These are phyloP conservation scores for Andinoacara biseriatus DNA, from an alignment of 2,113 vertebrate species.

Conservation along the genomic window DNA sequence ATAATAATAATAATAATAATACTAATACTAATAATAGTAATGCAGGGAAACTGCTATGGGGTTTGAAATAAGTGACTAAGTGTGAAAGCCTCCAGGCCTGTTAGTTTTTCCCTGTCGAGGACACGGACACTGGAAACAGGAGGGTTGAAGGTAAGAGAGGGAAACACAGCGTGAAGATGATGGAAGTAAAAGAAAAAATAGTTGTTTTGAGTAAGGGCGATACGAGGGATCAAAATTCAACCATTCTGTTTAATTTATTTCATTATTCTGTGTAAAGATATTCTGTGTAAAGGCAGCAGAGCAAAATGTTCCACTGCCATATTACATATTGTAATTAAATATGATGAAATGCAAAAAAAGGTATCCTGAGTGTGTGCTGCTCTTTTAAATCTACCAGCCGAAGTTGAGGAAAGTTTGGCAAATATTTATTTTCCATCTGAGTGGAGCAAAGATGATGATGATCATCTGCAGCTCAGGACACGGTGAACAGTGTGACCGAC, in stretches of 20 bases:
- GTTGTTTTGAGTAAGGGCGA: background rate
- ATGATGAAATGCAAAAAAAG: background rate
- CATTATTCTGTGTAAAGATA: slow-evolving; percentile 10
- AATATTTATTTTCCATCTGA: background rate
- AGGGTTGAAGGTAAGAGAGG: background rate
- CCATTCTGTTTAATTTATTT: slow-evolving; percentile 32
- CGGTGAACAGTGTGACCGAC: too few species aligned
- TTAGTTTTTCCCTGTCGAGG: background rate
- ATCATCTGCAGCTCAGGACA: background rate
- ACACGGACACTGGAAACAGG: background rate
- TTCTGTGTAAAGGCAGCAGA: background rate
- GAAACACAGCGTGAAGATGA: background rate
- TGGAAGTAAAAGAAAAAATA: background rate
- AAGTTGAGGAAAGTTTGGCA: background rate
- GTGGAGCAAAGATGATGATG: background rate
- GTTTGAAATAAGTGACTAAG: background rate
- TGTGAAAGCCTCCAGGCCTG: background rate
- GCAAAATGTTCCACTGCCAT: background rate
- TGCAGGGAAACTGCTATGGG: background rate
- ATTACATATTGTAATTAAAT: slow-evolving; percentile 19
- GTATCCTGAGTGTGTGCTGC: background rate
- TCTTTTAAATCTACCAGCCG: background rate
- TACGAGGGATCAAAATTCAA: background rate
- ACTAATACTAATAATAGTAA: background rate
- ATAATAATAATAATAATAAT: background rate